Evolutionary conservation across 2,113 vertebrate species (phyloP).

Genomic region (Synchiropus splendidus): DNA sequence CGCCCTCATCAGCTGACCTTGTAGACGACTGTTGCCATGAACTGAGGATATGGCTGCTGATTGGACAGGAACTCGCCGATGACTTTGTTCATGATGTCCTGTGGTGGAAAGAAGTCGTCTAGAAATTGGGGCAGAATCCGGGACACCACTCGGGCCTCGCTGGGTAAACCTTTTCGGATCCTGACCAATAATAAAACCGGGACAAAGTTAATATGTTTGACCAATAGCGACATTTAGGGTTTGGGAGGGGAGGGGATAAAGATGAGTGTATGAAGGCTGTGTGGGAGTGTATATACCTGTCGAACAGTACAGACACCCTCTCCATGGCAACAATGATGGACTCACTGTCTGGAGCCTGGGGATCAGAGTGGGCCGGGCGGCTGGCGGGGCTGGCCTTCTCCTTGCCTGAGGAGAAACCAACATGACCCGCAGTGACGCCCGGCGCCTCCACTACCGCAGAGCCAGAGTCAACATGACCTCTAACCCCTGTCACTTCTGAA

Average conservation of each 20-base stretch:
- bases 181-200: conserved; percentile 51
- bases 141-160: conserved; percentile 89
- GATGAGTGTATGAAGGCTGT: conserved; percentile 1
- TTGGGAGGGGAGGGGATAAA: conserved; percentile 4
- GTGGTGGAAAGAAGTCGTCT: conserved; percentile 94
- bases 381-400: conserved; percentile 88
- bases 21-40: conserved; percentile 95
- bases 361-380: conserved; percentile 70
- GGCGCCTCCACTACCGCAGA: conserved; percentile 50
- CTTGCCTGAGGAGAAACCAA: conserved; percentile 78
- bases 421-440: conserved; percentile 56
- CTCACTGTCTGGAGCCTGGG: conserved; percentile 83
- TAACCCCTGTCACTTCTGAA: conserved; percentile 62
- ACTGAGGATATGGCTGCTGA: conserved; percentile 96
- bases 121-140: conserved; percentile 94
- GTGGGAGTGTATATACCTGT: conserved; percentile 70
- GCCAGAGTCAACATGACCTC: conserved; percentile 62
- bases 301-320: conserved; percentile 94
- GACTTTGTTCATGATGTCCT: conserved; percentile 99
- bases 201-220: conserved; percentile 2
- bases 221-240: not conserved
- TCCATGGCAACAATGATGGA: conserved; percentile 98
- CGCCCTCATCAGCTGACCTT: conserved; percentile 68
- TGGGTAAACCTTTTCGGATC: conserved; percentile 92
- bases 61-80: conserved; percentile 97